Evolutionary conservation across 2,797 vertebrate genomes (phyloP).

Genomic region (Cossypha heuglini): DNA sequence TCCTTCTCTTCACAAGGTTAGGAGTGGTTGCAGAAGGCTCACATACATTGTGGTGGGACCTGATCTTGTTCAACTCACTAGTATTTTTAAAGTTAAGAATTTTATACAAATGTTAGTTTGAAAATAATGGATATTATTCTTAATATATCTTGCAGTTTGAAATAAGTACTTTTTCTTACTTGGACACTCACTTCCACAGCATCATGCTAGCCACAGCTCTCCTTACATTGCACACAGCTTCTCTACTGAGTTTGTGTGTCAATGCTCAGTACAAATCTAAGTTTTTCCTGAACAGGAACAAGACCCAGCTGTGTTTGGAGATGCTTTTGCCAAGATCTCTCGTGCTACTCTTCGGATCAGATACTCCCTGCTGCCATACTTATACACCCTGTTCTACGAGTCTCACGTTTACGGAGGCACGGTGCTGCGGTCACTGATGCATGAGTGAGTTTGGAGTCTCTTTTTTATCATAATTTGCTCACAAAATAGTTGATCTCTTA

Average conservation of each 20-base stretch:
- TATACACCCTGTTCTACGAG: constrained; percentile 57
- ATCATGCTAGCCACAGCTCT: not conserved
- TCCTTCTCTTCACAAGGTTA: accelerated
- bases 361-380: constrained; percentile 58
- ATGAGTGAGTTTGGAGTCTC: constrained; percentile 24
- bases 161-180: not conserved
- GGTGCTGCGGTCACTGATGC: constrained; percentile 48
- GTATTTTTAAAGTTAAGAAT: not conserved
- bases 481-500: not conserved
- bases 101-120: not conserved
- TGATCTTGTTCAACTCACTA: not conserved
- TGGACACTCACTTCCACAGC: not conserved
- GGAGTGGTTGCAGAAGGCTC: not conserved
- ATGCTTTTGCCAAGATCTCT: constrained; percentile 37
- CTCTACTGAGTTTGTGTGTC: not conserved
- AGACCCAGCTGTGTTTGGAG: constrained; percentile 42
- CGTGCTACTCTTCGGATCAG: not conserved
- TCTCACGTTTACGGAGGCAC: constrained; percentile 20
- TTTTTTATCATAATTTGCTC: not conserved
- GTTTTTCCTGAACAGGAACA: constrained; percentile 15
- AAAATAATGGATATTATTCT: not conserved
- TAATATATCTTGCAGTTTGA: not conserved
- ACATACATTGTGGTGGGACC: accelerated
- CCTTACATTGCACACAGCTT: not conserved
- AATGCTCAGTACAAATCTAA: not conserved